Evolutionary conservation across 2,113 vertebrate species (phyloP).

Genomic region (Antechinus stuartii): DNA sequence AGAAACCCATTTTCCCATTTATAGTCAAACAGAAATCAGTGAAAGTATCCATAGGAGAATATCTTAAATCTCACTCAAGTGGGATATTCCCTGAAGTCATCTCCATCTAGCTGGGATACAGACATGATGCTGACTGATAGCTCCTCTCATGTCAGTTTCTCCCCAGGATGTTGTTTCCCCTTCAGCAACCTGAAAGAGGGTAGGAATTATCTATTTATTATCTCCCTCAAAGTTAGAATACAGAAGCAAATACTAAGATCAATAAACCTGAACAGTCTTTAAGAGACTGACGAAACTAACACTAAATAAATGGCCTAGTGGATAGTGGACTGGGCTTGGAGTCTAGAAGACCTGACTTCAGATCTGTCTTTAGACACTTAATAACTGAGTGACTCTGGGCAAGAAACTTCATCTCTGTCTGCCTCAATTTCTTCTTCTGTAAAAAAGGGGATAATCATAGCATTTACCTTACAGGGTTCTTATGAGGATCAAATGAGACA

Average conservation of each 20-base stretch:
- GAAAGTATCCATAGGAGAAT: not conserved
- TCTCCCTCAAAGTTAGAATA: too few relatives aligned
- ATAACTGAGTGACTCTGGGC: not conserved
- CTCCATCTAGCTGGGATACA: not conserved
- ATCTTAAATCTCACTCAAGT: not conserved
- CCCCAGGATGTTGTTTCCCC: not conserved
- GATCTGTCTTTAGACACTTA: not conserved
- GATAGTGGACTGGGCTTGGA: not conserved
- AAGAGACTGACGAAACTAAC: not conserved
- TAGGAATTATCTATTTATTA: too few relatives aligned
- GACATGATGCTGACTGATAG: not conserved
- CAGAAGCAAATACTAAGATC: not conserved
- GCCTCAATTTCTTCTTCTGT: too few relatives aligned
- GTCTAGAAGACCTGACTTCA: not conserved
- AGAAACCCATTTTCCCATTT: not conserved
- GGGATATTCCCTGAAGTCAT: not conserved
- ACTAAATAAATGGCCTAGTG: too few relatives aligned
- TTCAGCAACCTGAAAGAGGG: not conserved
- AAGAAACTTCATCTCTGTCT: too few relatives aligned
- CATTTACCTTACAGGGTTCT: not conserved
- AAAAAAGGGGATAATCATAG: not conserved
- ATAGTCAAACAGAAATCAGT: not conserved
- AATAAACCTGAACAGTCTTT: not conserved
- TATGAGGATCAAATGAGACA: not conserved
- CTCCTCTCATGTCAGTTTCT: not conserved